These are phyloP conservation scores for Oscheius sp. DNA, from an alignment of 2,888 invertebrate species.

Conservation along the genomic window DNA sequence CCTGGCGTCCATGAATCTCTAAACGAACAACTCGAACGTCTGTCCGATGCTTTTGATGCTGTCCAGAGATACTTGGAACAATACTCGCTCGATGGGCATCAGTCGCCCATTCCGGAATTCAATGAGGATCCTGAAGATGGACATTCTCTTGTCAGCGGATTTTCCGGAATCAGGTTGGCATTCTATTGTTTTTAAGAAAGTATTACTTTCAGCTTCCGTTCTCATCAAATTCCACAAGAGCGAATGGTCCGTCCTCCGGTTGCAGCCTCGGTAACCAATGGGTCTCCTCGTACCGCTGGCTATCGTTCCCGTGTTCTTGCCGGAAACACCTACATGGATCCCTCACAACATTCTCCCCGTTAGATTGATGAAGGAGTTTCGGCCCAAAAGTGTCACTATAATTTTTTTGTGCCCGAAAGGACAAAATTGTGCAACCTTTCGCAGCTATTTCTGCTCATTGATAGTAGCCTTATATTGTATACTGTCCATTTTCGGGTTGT, in stretches of 20 bases:
- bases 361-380: background rate
- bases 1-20: constrained; percentile 55
- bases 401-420: background rate
- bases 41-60: constrained; percentile 63
- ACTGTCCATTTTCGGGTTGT: constrained; percentile 20
- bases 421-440: constrained; percentile 1
- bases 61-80: constrained; percentile 59
- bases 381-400: background rate
- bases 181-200: no score
- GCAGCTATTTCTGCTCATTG: background rate
- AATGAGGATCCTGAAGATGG: constrained; percentile 41
- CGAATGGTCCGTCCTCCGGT: background rate
- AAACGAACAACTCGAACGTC: constrained; percentile 57
- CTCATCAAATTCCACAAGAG: constrained; percentile 19
- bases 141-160: constrained; percentile 39
- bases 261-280: constrained; percentile 11
- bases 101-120: constrained; percentile 47
- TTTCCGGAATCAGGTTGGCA: constrained; percentile 47
- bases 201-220: constrained; percentile 24
- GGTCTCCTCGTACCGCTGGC: constrained; percentile 12
- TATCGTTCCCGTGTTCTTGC: constrained; percentile 24
- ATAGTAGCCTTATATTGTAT: constrained; percentile 21
- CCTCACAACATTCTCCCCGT: background rate
- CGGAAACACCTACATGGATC: constrained; percentile 1
- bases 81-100: constrained; percentile 60